A percentile compares a stretch with the other conserved stretches of the same genome.
Evolutionary conservation across 2,797 vertebrate species (phyloP).

Genomic region (Schizopygopsis malacanthus): DNA sequence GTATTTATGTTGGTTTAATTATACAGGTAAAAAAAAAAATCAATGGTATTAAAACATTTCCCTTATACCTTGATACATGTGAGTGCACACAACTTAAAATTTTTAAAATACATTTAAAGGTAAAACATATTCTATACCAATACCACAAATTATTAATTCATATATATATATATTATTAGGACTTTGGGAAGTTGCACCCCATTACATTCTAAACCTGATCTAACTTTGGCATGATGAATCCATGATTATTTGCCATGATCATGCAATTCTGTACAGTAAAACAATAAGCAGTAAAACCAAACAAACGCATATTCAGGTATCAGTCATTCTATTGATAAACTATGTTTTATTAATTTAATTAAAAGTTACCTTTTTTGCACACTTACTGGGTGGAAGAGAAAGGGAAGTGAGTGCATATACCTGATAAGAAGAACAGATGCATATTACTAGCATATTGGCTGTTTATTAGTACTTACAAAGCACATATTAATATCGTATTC

Average conservation of each 20-base stretch:
- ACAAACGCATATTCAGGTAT: background rate
- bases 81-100: too few relatives aligned
- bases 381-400: background rate
- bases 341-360: background rate
- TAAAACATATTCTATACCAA: too few relatives aligned
- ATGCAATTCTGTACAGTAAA: background rate
- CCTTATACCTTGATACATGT: too few relatives aligned
- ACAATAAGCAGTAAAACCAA: background rate
- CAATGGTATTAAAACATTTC: background rate
- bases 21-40: background rate
- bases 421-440: background rate
- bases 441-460: background rate
- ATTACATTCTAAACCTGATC: background rate
- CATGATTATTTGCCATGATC: background rate
- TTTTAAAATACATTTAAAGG: too few relatives aligned
- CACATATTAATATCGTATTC: background rate
- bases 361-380: background rate
- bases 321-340: background rate
- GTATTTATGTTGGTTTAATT: background rate
- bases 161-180: background rate
- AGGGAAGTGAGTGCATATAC: background rate
- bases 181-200: background rate
- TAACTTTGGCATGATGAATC: background rate
- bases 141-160: too few relatives aligned
- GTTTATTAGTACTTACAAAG: background rate